Evolutionary conservation across 1,140 invertebrate species (phyloP), one percentile per base, ranked within the genome.

Genomic region (Sycophaga agraensis): DNA sequence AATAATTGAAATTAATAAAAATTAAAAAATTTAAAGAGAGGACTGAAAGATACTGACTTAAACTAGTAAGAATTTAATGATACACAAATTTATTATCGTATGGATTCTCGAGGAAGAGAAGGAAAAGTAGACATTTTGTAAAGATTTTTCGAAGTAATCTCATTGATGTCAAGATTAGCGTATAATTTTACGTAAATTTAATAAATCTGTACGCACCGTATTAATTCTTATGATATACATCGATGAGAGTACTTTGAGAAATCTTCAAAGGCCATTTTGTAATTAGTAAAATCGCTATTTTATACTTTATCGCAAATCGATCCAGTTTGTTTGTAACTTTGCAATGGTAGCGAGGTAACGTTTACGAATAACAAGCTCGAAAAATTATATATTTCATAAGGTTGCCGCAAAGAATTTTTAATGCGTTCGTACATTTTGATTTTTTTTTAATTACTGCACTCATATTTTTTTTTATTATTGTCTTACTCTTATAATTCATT

Each of bases 401-500:
- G 43, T 50, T 50, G n/a, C 43, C 59, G n/a, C 26, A 16, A 48
- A 39, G 16, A 53, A 45, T 51, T 60, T 59, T 51, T 37, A 53
- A 53, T 53, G 28, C 28, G 28, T 53, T 60, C 31, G 12, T 37
- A 4, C 35, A 60, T 48, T 60, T 31, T 61, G 28, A 21, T 49
- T 62, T 56, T 34, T n/a, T n/a, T 49, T 50, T 21, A 19, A 49
- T 42, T 39, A 43, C 34, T 26, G 37, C 24, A 39, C 22, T 12
- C 21, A 31, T 35, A n/a, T 48, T 59, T 40, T 43, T 62, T 61
- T 35, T 40, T 56, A 62, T 50, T 56, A 50, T 35, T 26, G 37
- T 50, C 53, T 63, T 63, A 64, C 62, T 66, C 54, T 67, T 61
- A 62, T 69, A 66, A 69, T 67, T 69, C 68, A 69, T 69, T 68